Evolutionary conservation across 2,113 vertebrate species (phyloP), one percentile per base, ranked within the genome.

Genomic region (Hippocampus abdominalis): DNA sequence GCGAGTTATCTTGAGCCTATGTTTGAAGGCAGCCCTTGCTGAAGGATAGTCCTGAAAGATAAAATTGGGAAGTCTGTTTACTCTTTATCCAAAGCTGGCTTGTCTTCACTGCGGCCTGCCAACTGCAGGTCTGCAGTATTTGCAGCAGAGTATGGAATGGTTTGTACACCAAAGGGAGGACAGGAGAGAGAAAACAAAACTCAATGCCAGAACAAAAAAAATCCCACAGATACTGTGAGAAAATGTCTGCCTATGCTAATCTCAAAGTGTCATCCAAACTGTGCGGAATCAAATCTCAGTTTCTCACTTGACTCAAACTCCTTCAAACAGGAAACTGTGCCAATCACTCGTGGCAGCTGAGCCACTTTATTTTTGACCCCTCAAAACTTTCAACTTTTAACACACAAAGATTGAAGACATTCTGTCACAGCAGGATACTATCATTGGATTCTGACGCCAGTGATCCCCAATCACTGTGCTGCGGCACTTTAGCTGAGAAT

Each of bases 21-120:
- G 36, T 79, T 80, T 76, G 68, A 81, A 62, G 64, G 78, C 53
- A 32, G 70, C 57, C 27, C 7, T 48, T 49, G 59, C 72, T 76
- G 73, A 75, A 61, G 73, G 70, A 69, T 70, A 56, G 63, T 69
- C 49, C 75, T 72, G 66, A 64, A 77, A 81, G 68, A 74, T 39
- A 66, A 68, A 73, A 62, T 72, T 61, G 65, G 62, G 54, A 82
- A 77, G 36, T 71, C 63, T 64, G 36, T 68, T 79, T 64, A 69
- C 68, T 75, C 44, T 46, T 48, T 53, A 42, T 73, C 64, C 25
- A 39, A 40, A 53, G 77, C 57, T 54, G 32, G 60, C 61, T 68
- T 36, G 5, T 68, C 74, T 40, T 40, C 62, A 65, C 62, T 66
- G 66, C 73, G 42, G 70, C 68, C 62, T 69, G 40, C 42, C 63